Evolutionary conservation across 2,113 vertebrate species (phyloP).

Genomic region (Aegithalos caudatus): DNA sequence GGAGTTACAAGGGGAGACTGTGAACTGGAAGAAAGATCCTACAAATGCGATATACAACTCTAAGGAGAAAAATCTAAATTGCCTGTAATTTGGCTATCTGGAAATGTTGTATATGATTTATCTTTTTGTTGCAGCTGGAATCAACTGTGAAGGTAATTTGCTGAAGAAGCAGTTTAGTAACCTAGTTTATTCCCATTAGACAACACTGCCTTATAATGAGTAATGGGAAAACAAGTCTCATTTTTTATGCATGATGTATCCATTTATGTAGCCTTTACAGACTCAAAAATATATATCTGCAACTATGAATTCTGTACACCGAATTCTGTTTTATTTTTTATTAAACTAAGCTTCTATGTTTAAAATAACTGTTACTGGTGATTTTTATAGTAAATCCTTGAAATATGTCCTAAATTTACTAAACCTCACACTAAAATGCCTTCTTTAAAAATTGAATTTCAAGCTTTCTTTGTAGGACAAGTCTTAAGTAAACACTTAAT

Average conservation of each 20-base stretch:
- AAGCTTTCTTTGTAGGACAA: not conserved
- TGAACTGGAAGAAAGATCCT: not conserved
- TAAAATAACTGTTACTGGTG: not conserved
- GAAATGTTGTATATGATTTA: slow-evolving; percentile 22
- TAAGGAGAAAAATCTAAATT: slow-evolving; percentile 10
- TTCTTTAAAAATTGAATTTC: not conserved
- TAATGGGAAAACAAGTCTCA: slow-evolving; percentile 46
- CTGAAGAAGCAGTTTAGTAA: slow-evolving; percentile 54
- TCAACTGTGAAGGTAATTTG: slow-evolving; percentile 38
- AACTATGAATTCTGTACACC: not conserved
- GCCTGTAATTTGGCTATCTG: slow-evolving; percentile 11
- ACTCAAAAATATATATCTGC: not conserved
- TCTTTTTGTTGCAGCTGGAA: slow-evolving; percentile 35
- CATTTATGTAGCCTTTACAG: slow-evolving; percentile 5
- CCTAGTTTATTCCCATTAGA: slow-evolving; percentile 35
- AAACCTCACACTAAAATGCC: not conserved
- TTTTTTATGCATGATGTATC: slow-evolving; percentile 35
- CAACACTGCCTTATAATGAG: slow-evolving; percentile 29
- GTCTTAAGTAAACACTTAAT: not conserved
- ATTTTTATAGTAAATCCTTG: not conserved
- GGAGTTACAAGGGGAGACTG: not conserved
- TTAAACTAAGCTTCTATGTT: not conserved
- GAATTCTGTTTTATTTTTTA: not conserved
- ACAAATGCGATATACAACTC: not conserved
- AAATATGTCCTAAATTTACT: not conserved